A percentile compares a stretch with the other conserved stretches of the same genome.
Evolutionary conservation across 2,888 invertebrate species (phyloP).

Genomic region (Troides aeacus): DNA sequence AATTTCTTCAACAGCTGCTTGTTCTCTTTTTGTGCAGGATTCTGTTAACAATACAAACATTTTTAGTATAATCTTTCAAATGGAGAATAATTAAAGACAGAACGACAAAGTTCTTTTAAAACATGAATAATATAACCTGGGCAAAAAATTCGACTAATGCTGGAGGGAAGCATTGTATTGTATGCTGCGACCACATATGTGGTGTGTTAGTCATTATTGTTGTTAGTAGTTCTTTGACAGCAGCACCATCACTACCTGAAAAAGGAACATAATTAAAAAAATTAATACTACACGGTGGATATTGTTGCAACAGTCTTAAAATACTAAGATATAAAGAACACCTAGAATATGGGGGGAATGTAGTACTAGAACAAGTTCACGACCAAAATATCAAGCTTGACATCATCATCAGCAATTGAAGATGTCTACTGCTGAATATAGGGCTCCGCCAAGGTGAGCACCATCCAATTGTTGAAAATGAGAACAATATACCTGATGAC

Average conservation of each 20-base stretch:
- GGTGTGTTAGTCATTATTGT: conserved; percentile 97
- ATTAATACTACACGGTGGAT: background rate
- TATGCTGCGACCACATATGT: conserved; percentile 96
- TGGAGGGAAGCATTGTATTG: conserved; percentile 94
- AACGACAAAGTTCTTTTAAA: no score
- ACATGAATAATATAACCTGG: conserved; percentile 69
- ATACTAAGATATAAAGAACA: no score
- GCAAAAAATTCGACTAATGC: conserved; percentile 94
- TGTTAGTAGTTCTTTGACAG: conserved; percentile 94
- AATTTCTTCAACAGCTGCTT: conserved; percentile 94
- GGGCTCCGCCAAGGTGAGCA: background rate
- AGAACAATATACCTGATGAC: no score
- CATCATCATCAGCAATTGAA: no score
- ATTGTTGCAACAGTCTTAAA: no score
- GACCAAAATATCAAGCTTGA: no score
- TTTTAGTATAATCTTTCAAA: background rate
- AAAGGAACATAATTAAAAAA: background rate
- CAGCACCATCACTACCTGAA: conserved; percentile 82
- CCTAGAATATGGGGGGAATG: no score
- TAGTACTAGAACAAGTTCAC: no score
- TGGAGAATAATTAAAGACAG: no score
- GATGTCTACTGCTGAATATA: background rate
- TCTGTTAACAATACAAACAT: conserved; percentile 59
- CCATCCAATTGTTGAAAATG: no score
- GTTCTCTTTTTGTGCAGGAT: conserved; percentile 91